A percentile compares a stretch with the other conserved stretches of the same genome.
phyloP scores from a whole-genome alignment of 2,888 invertebrate species.

The Dynastes hyllus region DNA sequence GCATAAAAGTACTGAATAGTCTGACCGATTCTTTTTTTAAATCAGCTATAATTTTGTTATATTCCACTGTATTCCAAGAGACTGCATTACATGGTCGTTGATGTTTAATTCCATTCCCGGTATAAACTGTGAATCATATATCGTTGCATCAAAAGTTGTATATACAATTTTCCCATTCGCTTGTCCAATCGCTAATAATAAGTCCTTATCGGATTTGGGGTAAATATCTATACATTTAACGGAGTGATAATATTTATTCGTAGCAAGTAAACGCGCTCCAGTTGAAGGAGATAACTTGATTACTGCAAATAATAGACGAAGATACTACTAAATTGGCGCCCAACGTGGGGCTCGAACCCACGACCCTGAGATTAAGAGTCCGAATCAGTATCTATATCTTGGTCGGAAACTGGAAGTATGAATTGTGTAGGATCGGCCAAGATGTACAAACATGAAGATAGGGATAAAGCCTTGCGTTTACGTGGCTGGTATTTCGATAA shows the following conservation, averaged over 20 bases:
- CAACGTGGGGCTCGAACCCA: constrained; percentile 80
- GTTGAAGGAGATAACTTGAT: constrained; percentile 81
- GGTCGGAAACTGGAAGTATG: constrained; percentile 78
- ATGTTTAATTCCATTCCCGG: constrained; percentile 86
- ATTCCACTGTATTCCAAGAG: constrained; percentile 90
- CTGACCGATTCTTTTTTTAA: constrained; percentile 91
- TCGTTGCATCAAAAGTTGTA: constrained; percentile 82
- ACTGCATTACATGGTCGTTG: constrained; percentile 90
- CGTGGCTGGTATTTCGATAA: constrained; percentile 94
- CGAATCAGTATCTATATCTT: constrained; percentile 76
- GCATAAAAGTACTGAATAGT: constrained; percentile 92
- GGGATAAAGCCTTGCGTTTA: constrained; percentile 86
- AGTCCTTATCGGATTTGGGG: constrained; percentile 83
- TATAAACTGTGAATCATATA: constrained; percentile 79
- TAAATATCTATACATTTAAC: constrained; percentile 92
- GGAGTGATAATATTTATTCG: constrained; percentile 83
- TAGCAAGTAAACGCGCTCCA: constrained; percentile 81
- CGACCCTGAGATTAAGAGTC: constrained; percentile 79
- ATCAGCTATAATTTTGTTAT: constrained; percentile 88
- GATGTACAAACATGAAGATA: constrained; percentile 79
- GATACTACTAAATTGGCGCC: constrained; percentile 65
- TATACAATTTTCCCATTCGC: constrained; percentile 91
- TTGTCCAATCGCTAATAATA: constrained; percentile 90
- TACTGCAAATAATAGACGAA: constrained; percentile 69
- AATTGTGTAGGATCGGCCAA: constrained; percentile 72